A percentile compares a stretch with the other conserved stretches of the same genome.
Evolutionary conservation across 2,888 invertebrate genomes (phyloP).

Genomic region (Patella pellucida): DNA sequence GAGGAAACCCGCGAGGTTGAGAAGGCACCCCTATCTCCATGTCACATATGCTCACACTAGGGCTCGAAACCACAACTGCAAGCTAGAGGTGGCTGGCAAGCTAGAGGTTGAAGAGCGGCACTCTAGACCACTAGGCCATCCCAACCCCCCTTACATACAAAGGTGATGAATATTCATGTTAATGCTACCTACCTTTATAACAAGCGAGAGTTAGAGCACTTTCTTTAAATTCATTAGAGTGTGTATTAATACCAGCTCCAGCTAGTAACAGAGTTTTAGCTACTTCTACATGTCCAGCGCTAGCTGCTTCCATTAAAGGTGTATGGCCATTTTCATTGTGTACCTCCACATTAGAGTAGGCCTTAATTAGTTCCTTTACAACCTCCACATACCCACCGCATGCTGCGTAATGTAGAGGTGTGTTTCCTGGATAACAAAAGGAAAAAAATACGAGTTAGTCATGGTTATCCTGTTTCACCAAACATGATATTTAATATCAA

Average conservation of each 20-base stretch:
- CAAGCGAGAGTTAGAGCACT: constrained; percentile 95
- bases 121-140: no score
- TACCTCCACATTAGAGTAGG: constrained; percentile 95
- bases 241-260: constrained; percentile 98
- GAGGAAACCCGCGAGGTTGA: no score
- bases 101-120: no score
- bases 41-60: no score
- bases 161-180: no score
- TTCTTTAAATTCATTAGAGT: constrained; percentile 99
- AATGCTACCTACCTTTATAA: constrained; percentile 80
- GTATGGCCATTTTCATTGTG: constrained; percentile 99
- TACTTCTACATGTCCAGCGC: constrained; percentile 71
- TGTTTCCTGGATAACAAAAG: constrained; percentile 71
- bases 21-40: no score
- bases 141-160: no score
- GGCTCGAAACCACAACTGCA: no score
- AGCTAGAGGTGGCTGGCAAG: no score
- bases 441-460: neutral
- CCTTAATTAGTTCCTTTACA: constrained; percentile 88
- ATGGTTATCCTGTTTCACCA: neutral
- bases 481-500: neutral
- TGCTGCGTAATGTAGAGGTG: constrained; percentile 93
- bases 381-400: constrained; percentile 80
- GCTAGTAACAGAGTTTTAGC: constrained; percentile 84
- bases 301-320: constrained; percentile 77